Base-by-base conservation (phyloP, 2,888 invertebrate genomes). In the Cephalotes varians region DNA sequence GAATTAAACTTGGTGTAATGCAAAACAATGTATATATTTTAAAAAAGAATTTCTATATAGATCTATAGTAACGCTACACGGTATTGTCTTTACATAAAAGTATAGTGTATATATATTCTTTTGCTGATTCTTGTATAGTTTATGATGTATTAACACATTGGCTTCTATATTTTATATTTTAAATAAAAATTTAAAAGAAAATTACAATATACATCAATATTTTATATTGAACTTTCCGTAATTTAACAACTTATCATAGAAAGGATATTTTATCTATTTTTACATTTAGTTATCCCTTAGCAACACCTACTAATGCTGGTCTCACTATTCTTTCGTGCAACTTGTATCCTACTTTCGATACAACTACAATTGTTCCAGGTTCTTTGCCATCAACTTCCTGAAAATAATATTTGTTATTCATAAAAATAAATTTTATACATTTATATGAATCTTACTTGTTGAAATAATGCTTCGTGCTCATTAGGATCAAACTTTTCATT, bases 401-500 rank as follows among this genome's bases (percentile, higher is more conserved):
- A 56, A 83, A n/a, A 72, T 62, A 15, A 73, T 51, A 54, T 81
- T 34, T 1, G 71, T 54, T 40, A 12, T 58, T 60, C n/a, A 4
- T 34, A n/a, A 9, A 12, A 25, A 10, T 51, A 5, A 47, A 47
- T 18, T 18, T 47, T 47, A 18, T 47, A 47, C 1, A 0, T 18
- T 47, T 47, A 60, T 62, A 81, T 77, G 31, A 18, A 60, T 54
- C 51, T 91, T 95, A 97, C 98, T 95, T 98, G 98, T 95, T 99
- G 98, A 95, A 99, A 99, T 51, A 99, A 95, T 0, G 99, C 99
- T 95, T 99, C 99, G 92, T 99, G 99, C 72, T 97, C 95, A 94
- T 99, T 99, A 0, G 99, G 99, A 95, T 99, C 97, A 95, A 99
- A 99, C 94, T 98, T 98, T 93, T 99, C 98, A 88, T 99, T 96